Evolutionary conservation across 53 echinoderm and acorn worm genomes (phyloP).

Genomic region (Paracentrotus lividus): DNA sequence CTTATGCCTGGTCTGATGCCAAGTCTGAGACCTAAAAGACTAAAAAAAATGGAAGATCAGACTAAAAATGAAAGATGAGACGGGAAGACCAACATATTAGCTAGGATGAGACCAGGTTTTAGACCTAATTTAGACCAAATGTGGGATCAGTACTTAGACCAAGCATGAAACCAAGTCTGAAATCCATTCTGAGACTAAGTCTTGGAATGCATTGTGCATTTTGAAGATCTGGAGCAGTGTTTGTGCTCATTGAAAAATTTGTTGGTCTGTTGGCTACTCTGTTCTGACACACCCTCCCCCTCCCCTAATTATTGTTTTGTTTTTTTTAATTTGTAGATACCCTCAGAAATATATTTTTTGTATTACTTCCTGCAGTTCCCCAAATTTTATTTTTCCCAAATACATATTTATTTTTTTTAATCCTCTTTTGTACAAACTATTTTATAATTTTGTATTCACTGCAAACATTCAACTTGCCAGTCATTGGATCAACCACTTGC

Average conservation of each 20-base stretch:
- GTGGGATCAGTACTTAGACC: neutral
- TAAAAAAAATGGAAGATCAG: too few relatives aligned
- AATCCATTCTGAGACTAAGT: neutral
- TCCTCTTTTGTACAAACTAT: neutral
- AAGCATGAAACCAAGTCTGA: neutral
- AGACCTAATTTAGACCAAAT: neutral
- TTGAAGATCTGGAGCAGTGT: too few relatives aligned
- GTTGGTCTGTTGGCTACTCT: neutral
- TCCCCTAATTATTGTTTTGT: neutral
- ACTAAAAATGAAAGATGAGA: too few relatives aligned
- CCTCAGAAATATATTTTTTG: too few relatives aligned
- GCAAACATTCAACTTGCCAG: conserved; percentile 27
- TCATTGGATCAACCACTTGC: neutral
- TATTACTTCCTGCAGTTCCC: too few relatives aligned
- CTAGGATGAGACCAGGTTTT: neutral
- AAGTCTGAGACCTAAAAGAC: neutral
- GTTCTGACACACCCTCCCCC: neutral
- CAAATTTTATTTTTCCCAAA: neutral
- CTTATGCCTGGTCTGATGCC: neutral
- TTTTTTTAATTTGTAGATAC: neutral
- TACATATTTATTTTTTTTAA: neutral
- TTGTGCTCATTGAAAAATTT: too few relatives aligned
- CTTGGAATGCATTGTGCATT: too few relatives aligned
- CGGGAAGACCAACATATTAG: neutral
- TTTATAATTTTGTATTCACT: neutral